Evolutionary conservation across 2,888 invertebrate species (phyloP), one percentile per base, ranked within the genome.

Genomic region (Plagiodera versicolora): DNA sequence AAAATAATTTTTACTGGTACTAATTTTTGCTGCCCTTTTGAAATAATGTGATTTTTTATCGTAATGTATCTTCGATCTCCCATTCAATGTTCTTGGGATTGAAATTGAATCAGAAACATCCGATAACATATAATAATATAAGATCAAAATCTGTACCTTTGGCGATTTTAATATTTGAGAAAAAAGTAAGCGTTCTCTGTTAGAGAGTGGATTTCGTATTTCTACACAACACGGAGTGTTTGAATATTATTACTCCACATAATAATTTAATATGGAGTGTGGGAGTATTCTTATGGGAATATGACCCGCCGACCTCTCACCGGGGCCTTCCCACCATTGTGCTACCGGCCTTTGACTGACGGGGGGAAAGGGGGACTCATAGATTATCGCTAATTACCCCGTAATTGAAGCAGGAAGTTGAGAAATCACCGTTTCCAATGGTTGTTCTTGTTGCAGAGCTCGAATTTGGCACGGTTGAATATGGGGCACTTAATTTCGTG

Each of bases 251-350:
- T 69, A 67, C 69, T 69, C 69, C 64, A 69, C 66, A 71, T 71
- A 70, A 70, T 72, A 72, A 68, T 73, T 70, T 75, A 77, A 78
- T 78, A 75, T 79, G 69, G 77, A 80, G 77, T 80, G 79, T 80
- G 79, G 79, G 79, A 80, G 77, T 79, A 78, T 80, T 80, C 80
- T 79, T 79, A 78, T 80, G 80, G 79, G 80, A 80, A 80, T 76
- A 72, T 79, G 79, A 80, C 79, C 80, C 72, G 74, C 59, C 77
- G 78, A 79, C 79, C 79, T 78, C 76, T 78, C 75, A 78, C 78
- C 77, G 73, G 77, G 79, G 79, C 79, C 78, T 79, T 80, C 80
- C 79, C 80, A 80, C 72, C 79, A 79, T 79, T 79, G 79, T 79
- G 75, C 75, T 76, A 76, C 76, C 73, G 76, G 67, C 69, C 68